These are phyloP conservation scores for Polietes domitor DNA, from an alignment of 2,888 invertebrate genomes.

Conservation along the genomic window DNA sequence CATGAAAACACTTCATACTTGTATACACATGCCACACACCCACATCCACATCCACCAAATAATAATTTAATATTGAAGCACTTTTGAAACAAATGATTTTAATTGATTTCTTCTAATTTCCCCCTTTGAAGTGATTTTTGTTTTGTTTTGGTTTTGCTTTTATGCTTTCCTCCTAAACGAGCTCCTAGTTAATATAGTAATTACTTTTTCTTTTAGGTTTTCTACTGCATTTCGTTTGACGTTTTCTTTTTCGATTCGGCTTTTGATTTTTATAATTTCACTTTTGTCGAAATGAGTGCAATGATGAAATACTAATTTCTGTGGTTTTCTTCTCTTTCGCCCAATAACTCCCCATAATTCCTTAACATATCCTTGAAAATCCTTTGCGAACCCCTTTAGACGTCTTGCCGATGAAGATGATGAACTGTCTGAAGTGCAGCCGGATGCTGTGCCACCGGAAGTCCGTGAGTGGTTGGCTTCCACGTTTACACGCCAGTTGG, in stretches of 20 bases:
- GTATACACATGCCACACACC: neutral
- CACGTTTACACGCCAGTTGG: conserved; percentile 95
- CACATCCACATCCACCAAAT: neutral
- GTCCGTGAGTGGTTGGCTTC: conserved; percentile 98
- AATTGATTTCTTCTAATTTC: neutral
- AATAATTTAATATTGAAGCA: conserved; percentile 16
- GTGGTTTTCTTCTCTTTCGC: conserved; percentile 59
- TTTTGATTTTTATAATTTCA: neutral
- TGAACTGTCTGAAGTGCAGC: conserved; percentile 96
- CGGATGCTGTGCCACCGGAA: conserved; percentile 97
- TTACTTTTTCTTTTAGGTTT: conserved; percentile 9
- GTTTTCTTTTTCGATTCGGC: conserved; percentile 32
- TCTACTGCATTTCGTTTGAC: conserved; percentile 17
- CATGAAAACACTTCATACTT: neutral
- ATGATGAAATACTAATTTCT: conserved; percentile 30
- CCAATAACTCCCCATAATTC: conserved; percentile 20
- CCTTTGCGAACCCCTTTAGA: conserved; percentile 81
- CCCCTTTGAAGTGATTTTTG: neutral
- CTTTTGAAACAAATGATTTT: neutral
- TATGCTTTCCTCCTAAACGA: neutral
- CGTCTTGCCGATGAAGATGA: conserved; percentile 95
- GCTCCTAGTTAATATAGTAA: neutral
- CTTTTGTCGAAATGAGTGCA: neutral
- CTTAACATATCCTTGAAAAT: conserved; percentile 57
- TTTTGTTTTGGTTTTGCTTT: neutral